Conservation (phyloP, 1,140 invertebrate genomes). For the Fopius arisanus region DNA sequence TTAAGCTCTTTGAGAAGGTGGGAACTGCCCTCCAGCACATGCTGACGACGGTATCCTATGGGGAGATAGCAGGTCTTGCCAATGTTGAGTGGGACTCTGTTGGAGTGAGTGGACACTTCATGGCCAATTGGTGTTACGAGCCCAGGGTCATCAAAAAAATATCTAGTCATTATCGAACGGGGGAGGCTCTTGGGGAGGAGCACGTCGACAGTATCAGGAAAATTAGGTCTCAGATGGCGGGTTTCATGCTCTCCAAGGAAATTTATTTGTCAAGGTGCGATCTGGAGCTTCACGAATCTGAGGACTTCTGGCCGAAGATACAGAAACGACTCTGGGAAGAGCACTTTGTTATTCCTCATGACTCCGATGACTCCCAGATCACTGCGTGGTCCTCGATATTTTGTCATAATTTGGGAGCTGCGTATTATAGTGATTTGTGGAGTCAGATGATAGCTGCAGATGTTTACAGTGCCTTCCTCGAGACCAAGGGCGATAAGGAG, state of each 20-base stretch:
- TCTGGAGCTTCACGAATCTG: conserved; percentile 78
- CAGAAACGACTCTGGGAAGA: conserved; percentile 78
- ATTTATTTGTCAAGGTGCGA: conserved; percentile 87
- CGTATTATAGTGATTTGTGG: conserved; percentile 79
- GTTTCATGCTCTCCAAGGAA: conserved; percentile 80
- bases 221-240: conserved; percentile 77
- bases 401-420: conserved; percentile 75
- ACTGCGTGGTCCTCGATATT: conserved; percentile 82
- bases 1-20: conserved; percentile 78
- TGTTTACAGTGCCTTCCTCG: conserved; percentile 83
- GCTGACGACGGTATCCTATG: conserved; percentile 79
- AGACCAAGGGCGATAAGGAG: conserved; percentile 63
- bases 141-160: conserved; percentile 73
- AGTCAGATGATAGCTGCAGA: conserved; percentile 90
- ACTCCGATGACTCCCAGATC: conserved; percentile 80
- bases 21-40: conserved; percentile 85
- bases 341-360: conserved; percentile 76
- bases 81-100: conserved; percentile 93
- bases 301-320: conserved; percentile 82
- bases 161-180: conserved; percentile 77
- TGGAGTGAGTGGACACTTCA: conserved; percentile 80
- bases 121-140: conserved; percentile 83
- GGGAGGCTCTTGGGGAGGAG: conserved; percentile 73
- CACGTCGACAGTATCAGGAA: conserved; percentile 72
- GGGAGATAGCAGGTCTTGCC: conserved; percentile 82